phyloP scores from a whole-genome alignment of 2,113 vertebrate species.

The Sclerurus mexicanus region DNA sequence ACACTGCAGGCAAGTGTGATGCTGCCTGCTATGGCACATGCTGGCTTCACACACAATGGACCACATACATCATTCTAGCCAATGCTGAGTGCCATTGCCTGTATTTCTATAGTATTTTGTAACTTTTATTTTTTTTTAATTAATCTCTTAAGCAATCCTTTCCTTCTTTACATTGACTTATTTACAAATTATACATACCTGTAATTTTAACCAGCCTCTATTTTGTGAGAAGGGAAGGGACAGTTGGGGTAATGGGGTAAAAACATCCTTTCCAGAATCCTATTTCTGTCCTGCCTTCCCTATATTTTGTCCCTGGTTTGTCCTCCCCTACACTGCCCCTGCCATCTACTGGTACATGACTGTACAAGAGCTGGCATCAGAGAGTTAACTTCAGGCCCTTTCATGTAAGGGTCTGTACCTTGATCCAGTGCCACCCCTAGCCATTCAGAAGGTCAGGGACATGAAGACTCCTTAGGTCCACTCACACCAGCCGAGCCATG shows the following conservation, averaged over 20 bases:
- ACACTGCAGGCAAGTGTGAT: neutral
- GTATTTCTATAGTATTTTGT: neutral
- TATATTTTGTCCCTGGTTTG: neutral
- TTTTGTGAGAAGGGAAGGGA: neutral
- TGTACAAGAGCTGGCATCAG: neutral
- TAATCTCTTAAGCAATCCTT: neutral
- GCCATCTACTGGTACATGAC: neutral
- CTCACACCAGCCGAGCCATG: neutral
- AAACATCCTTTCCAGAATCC: neutral
- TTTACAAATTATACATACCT: neutral
- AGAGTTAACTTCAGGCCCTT: neutral
- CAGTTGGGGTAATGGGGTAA: neutral
- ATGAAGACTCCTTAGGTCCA: neutral
- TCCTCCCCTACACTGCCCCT: neutral
- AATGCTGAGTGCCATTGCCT: neutral
- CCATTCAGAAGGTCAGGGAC: neutral
- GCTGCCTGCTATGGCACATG: neutral
- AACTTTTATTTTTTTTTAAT: neutral
- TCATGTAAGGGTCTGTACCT: too few species aligned
- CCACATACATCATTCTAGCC: neutral
- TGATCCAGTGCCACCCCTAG: neutral
- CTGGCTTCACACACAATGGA: neutral
- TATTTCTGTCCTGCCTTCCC: neutral
- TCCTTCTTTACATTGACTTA: neutral
- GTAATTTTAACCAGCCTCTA: neutral